Evolutionary conservation across 1,140 invertebrate species (phyloP), one percentile per base, ranked within the genome.

Genomic region (Neoseiulus cucumeris): DNA sequence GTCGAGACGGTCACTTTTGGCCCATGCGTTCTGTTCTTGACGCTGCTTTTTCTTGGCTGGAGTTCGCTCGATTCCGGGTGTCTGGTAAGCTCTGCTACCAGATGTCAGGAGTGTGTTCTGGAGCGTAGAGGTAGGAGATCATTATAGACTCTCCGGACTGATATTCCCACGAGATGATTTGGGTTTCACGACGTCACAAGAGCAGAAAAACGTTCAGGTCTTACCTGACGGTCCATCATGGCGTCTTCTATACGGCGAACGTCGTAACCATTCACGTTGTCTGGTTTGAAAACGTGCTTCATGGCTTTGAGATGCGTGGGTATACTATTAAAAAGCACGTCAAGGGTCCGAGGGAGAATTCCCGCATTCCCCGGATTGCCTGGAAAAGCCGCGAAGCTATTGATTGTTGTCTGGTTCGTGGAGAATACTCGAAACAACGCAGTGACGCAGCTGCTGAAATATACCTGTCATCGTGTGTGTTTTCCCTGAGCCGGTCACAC

Each of bases 401-500:
- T 39, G 9, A 6, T 39, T 6, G 4, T 39, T 39, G 33, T 39
- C 33, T 4, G 33, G 9, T 9, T 39, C 33, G 4, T 6, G 9
- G 33, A 9, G 33, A 9, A 39, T 39, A 4, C 33, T 4, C 4
- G 33, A 39, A 9, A 39, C 9, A 4, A 6, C 33, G 4, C 4
- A 39, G 9, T 6, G 4, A 4, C 9, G 33, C 4, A 9, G 33
- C 33, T 39, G 4, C 33, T 39, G 4, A 9, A 39, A 59, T 59
- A n/a, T 18, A 44, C 82, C 91, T 9, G 85, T 90, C 86, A 98
- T 93, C 1, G 92, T 97, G 72, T 85, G 91, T 0, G 94, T 97
- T 78, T 98, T 81, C 0, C 94, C 94, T 68, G 91, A 95, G 1
- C 90, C 90, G 4, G 93, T 97, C 1, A 97, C 88, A 25, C 94